Evolutionary conservation across 1,140 invertebrate genomes (phyloP).

Genomic region (Melanaphis sacchari): DNA sequence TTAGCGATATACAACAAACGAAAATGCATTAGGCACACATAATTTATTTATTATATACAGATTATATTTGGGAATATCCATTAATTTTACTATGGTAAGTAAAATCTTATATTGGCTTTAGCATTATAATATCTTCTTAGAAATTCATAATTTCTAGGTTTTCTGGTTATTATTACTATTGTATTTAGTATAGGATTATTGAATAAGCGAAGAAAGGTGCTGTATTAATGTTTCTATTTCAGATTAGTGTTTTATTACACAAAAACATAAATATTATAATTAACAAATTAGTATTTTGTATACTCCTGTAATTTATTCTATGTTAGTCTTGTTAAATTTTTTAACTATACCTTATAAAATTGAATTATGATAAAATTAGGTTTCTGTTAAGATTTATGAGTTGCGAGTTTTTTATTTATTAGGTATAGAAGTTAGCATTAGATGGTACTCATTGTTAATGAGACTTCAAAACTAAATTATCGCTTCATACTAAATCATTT

Average conservation of each 20-base stretch:
- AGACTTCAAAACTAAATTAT: no score
- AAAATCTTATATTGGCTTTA: background rate
- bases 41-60: background rate
- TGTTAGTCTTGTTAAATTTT: no score
- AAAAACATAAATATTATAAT: background rate
- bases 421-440: no score
- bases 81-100: background rate
- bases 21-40: background rate
- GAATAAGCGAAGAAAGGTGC: no score
- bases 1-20: background rate
- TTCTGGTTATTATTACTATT: background rate
- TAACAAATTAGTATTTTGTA: background rate
- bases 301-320: background rate
- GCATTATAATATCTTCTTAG: background rate
- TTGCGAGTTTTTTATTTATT: no score
- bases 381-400: no score
- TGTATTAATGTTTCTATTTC: background rate
- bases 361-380: no score
- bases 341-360: no score
- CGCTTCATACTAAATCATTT: no score
- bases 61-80: background rate
- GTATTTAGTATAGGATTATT: background rate
- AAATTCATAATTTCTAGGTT: background rate
- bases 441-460: no score
- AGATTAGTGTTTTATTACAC: background rate